Evolutionary conservation across 2,888 invertebrate genomes (phyloP), one percentile per base, ranked within the genome.

Genomic region (Diogma glabrata): DNA sequence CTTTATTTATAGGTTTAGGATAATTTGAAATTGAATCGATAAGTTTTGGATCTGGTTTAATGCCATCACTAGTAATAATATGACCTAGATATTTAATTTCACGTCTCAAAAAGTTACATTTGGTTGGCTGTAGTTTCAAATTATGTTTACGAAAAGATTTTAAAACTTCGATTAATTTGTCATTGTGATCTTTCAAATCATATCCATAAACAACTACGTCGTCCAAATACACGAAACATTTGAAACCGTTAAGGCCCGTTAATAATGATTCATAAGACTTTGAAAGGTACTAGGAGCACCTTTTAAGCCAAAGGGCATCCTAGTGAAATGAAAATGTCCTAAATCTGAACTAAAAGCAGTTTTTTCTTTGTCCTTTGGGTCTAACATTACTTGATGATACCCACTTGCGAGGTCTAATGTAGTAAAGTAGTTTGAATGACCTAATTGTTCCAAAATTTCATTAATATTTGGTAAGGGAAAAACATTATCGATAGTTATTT

Each of bases 201-300:
- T 45, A 45, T 5, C 45, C 45, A n/a, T 45, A 45, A 7, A 45
- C 23, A 14, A 45, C 45, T n/a, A 43, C 24, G 9, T 43, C 43
- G n/a, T 43, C 22, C 2, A 22, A 20, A n/a, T 43, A 43, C n/a
- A 43, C 43, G 22, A 43, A 43, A 43, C 43, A 43, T 43, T 43
- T 43, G 2, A 20, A 20, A 12, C 22, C 22, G 5, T 43, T 43
- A 20, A 43, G 9, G 6, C 24, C 24, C 24, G 24, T 7, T 24
- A 24, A 24, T 24, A 24, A 24, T 24, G 24, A 9, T 24, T 24
- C 24, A 24, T 24, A 5, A 24, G 9, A 7, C 24, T 24, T 24
- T 63, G n/a, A n/a, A n/a, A 63, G 1, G 59, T 60, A 1, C 58
- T 54, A 1, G 61, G 61, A 1, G 60, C 59, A 14, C 58, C 57